A percentile compares a stretch with the other conserved stretches of the same genome.
phyloP scores from a whole-genome alignment of 2,888 invertebrate genomes.

The Callosobruchus maculatus region DNA sequence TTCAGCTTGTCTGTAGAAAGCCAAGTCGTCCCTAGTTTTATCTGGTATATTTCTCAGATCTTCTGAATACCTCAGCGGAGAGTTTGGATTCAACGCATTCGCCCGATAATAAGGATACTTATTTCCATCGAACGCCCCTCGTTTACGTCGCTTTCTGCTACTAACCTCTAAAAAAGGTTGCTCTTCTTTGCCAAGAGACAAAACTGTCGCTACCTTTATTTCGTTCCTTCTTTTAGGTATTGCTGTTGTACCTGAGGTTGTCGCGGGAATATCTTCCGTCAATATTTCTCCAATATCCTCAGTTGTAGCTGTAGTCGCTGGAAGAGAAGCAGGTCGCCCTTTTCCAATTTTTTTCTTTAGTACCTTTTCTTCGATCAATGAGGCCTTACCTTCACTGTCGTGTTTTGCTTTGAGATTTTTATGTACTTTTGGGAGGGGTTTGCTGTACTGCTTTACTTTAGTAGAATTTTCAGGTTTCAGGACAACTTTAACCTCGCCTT shows the following conservation, averaged over 20 bases:
- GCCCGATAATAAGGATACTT: conserved; percentile 66
- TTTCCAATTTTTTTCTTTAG: neutral
- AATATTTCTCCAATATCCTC: conserved; percentile 12
- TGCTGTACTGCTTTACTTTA: conserved; percentile 33
- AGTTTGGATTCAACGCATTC: conserved; percentile 51
- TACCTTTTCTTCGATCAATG: neutral
- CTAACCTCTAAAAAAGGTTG: neutral
- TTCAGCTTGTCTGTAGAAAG: conserved; percentile 66
- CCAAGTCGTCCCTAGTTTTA: conserved; percentile 63
- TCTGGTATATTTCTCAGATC: conserved; percentile 60
- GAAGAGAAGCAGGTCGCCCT: conserved; percentile 2
- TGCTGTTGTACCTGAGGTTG: conserved; percentile 22
- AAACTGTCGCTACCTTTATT: conserved; percentile 28
- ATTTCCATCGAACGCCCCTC: neutral
- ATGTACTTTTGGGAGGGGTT: conserved; percentile 35
- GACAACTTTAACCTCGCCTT: conserved; percentile 37
- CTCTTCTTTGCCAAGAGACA: neutral
- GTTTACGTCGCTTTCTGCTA: neutral
- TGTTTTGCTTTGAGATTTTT: conserved; percentile 13
- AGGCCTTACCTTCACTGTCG: conserved; percentile 1
- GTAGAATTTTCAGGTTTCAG: conserved; percentile 32
- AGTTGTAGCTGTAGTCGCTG: conserved; percentile 10
- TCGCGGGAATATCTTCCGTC: conserved; percentile 18
- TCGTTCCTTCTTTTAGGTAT: conserved; percentile 7
- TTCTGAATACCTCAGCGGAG: conserved; percentile 65